A percentile compares a stretch with the other conserved stretches of the same genome.
Evolutionary conservation across 2,888 invertebrate genomes (phyloP).

Genomic region (Stenurella melanura): DNA sequence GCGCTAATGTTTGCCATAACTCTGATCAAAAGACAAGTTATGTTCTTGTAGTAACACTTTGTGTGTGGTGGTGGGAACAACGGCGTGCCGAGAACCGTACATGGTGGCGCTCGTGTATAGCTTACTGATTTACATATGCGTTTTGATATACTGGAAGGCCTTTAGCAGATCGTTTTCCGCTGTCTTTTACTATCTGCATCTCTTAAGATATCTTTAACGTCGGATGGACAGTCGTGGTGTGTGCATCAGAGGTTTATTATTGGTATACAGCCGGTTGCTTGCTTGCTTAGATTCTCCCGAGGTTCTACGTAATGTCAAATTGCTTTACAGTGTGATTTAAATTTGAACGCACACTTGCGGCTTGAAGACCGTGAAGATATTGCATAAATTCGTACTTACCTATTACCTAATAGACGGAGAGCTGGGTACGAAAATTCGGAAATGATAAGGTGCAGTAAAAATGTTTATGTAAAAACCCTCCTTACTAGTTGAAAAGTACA

Average conservation of each 20-base stretch:
- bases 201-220: conserved; percentile 29
- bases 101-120: conserved; percentile 62
- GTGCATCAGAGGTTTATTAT: not conserved
- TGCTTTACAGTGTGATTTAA: too few species aligned
- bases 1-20: conserved; percentile 70
- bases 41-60: conserved; percentile 67
- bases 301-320: too few species aligned
- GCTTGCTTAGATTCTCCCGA: not conserved
- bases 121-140: conserved; percentile 65
- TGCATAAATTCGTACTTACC: too few species aligned
- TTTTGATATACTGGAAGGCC: conserved; percentile 51
- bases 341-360: too few species aligned
- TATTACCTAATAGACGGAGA: too few species aligned
- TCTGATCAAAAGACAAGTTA: conserved; percentile 66
- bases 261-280: not conserved
- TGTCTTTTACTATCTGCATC: conserved; percentile 28
- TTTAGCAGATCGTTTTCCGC: conserved; percentile 49
- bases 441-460: too few species aligned
- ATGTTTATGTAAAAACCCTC: too few species aligned
- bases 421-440: too few species aligned
- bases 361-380: too few species aligned
- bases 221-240: conserved; percentile 1
- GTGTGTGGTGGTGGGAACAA: conserved; percentile 66
- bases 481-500: too few species aligned
- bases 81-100: conserved; percentile 56